phyloP scores from a whole-genome alignment of 92 coral and sea anemone genomes.

The Anthopleura xanthogrammica region DNA sequence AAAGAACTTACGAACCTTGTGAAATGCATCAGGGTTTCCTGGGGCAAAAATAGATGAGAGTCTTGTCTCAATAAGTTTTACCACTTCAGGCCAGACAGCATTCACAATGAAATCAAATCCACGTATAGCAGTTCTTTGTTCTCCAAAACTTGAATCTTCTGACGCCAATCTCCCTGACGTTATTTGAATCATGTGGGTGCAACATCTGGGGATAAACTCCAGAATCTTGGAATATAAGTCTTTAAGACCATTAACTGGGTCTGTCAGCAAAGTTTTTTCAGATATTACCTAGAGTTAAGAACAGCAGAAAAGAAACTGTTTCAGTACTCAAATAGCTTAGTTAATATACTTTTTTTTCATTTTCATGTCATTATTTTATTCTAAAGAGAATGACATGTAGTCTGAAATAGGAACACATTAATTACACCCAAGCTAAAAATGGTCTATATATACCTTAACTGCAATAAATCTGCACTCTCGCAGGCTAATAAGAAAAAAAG shows the following conservation, averaged over 20 bases:
- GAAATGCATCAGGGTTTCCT: slow-evolving; percentile 95
- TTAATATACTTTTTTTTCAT: not conserved
- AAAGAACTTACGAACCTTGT: slow-evolving; percentile 58
- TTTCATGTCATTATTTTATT: not conserved
- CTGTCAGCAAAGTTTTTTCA: slow-evolving; percentile 56
- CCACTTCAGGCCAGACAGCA: slow-evolving; percentile 98
- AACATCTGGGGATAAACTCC: slow-evolving; percentile 91
- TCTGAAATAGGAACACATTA: too few relatives aligned
- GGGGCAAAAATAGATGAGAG: slow-evolving; percentile 94
- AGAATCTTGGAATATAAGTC: slow-evolving; percentile 75
- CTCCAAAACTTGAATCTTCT: slow-evolving; percentile 56
- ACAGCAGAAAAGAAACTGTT: not conserved
- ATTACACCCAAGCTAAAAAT: too few relatives aligned
- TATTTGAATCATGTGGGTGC: slow-evolving; percentile 86
- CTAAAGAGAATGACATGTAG: too few relatives aligned
- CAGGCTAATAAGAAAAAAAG: too few relatives aligned
- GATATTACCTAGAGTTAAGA: slow-evolving; percentile 50
- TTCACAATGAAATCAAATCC: slow-evolving; percentile 94
- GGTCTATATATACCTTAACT: too few relatives aligned
- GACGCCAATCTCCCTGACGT: slow-evolving; percentile 77
- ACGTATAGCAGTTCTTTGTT: slow-evolving; percentile 80
- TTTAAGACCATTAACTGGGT: slow-evolving; percentile 68
- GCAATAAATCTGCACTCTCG: too few relatives aligned
- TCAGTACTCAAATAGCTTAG: not conserved
- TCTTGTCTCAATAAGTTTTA: slow-evolving; percentile 68